Evolutionary conservation across 2,113 vertebrate species (phyloP).

Genomic region (Bothrops jararaca): DNA sequence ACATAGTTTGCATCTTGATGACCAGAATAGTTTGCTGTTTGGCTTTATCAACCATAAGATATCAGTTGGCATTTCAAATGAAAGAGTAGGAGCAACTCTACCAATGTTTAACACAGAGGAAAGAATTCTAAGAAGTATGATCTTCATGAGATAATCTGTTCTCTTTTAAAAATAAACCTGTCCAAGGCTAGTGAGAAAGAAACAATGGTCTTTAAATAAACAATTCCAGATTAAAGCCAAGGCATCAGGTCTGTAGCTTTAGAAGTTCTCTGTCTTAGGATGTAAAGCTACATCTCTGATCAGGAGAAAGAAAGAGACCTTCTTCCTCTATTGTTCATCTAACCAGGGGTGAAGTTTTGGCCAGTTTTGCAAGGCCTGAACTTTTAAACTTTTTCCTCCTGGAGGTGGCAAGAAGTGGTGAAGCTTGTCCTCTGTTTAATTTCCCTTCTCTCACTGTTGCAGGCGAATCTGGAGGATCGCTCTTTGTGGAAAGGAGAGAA

Average conservation of each 20-base stretch:
- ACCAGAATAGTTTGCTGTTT: neutral
- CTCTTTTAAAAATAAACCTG: neutral
- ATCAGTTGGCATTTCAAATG: neutral
- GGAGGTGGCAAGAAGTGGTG: neutral
- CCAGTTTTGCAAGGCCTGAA: neutral
- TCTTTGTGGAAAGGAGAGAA: slow-evolving; percentile 72
- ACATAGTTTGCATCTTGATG: neutral
- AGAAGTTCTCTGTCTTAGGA: neutral
- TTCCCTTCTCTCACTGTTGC: neutral
- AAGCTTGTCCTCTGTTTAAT: neutral
- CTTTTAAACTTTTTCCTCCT: neutral
- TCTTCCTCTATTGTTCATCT: neutral
- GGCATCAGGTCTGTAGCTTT: neutral
- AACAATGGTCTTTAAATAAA: neutral
- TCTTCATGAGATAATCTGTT: neutral
- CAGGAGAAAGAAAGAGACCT: too few relatives aligned
- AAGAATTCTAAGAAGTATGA: neutral
- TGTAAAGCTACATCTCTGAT: neutral
- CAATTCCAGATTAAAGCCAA: neutral
- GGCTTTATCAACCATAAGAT: neutral
- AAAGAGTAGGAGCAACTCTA: neutral
- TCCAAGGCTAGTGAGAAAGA: neutral
- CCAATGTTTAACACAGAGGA: neutral
- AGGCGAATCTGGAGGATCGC: slow-evolving; percentile 84
- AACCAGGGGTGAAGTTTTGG: neutral